Evolutionary conservation across 2,797 vertebrate species (phyloP), one percentile per base, ranked within the genome.

Genomic region (Xyrichtys novacula): DNA sequence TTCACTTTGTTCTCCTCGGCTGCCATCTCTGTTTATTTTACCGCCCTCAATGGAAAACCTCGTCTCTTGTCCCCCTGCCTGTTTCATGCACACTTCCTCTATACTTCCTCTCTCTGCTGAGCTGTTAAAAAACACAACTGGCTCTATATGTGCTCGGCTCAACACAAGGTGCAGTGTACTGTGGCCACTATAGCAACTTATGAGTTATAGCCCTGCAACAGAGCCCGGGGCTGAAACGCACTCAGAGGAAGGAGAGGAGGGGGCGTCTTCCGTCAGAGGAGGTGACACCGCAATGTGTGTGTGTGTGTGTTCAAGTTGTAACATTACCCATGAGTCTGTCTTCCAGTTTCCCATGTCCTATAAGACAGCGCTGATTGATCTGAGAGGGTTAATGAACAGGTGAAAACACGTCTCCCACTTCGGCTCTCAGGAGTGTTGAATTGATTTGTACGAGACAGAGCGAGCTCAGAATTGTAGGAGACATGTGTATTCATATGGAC

Each of bases 31-130:
- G 74, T 83, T 90, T 84, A 77, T 81, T 80, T 78, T 80, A 77
- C 57, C 6, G 54, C 76, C 71, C 75, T 80, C 28, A 50, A 65
- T 87, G 83, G 69, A 80, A 69, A 89, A 83, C 29, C 56, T 79
- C 61, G 63, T 64, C 63, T 76, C 69, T 39, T 52, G 65, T 71
- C 70, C 62, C 32, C 36, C 65, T 57, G 71, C 73, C 55, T 75
- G 60, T 71, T 79, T 78, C 32, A 36, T 58, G 64, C 66, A 75
- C 79, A 79, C 77, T 91, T 91, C 88, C 89, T 89, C 76, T 55
- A 19, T 0, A 76, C 73, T 90, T 92, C 88, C 90, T 91, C 72
- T 85, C 73, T 81, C 74, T 74, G 71, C 71, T 63, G 54, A 87
- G 74, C 85, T 66, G 81, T 90, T 92, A 79, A 76, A 82, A 81